These are phyloP conservation scores for Girardia tigrina DNA, from an alignment of 2,888 invertebrate genomes.

Conservation along the genomic window DNA sequence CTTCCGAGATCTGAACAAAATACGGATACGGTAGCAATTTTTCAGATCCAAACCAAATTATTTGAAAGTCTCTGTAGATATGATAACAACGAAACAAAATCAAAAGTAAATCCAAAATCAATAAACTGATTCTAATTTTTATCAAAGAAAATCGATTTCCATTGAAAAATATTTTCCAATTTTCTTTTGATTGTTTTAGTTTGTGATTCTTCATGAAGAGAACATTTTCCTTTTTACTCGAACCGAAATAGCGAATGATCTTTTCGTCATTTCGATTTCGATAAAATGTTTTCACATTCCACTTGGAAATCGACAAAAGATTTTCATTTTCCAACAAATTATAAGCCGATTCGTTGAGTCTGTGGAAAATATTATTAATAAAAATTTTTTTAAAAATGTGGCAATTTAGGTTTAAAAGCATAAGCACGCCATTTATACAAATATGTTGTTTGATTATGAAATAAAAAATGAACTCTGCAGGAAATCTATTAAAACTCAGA, in stretches of 20 bases:
- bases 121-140: conserved; percentile 1
- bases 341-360: background rate
- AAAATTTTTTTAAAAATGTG: no score
- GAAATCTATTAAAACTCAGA: no score
- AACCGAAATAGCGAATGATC: background rate
- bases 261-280: no score
- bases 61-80: conserved; percentile 18
- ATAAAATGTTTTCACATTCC: no score
- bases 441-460: no score
- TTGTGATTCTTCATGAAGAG: background rate
- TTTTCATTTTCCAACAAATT: background rate
- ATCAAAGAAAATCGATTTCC: background rate
- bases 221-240: background rate
- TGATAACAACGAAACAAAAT: background rate
- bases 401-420: no score
- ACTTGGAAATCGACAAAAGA: background rate
- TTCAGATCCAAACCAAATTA: conserved; percentile 13
- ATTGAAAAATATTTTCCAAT: background rate
- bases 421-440: no score
- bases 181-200: background rate
- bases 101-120: background rate
- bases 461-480: no score
- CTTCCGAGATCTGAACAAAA: background rate
- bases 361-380: no score
- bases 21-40: background rate